Base-by-base conservation (phyloP, 2,888 invertebrate genomes). In the Odiellus spinosus region DNA sequence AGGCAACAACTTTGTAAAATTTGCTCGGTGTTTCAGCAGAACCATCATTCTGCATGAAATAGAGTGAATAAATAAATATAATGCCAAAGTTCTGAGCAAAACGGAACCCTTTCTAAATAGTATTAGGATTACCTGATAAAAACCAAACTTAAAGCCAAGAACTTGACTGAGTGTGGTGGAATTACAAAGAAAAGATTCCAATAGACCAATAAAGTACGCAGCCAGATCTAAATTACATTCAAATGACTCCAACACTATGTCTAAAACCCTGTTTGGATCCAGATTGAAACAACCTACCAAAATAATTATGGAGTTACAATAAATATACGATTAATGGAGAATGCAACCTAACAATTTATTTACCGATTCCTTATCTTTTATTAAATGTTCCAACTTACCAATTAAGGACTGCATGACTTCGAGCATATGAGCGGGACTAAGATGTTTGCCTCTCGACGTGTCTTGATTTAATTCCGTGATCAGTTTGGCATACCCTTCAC, bases 401-500 rank as follows among this genome's bases (percentile, higher is more conserved):
- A 95, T 93, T 46, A 95, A 71, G 2, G 91, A 88, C 64, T 88
- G 87, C 46, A 93, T 83, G 48, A 86, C 83, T 71, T 90, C 83
- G 61, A 93, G 72, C 56, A 83, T 74, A 54, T 74, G 73, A 17
- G 58, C 45, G 40, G 43, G 44, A 38, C 55, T 53, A 12, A 54
- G 45, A 17, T 46, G 45, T 14, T 45, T 47, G 2, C 56, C 58
- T 26, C 8, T 4, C 26, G 26, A 26, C 11, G 60, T 73, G 59
- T 84, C 82, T 67, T 87, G 86, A 72, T 86, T 87, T 50, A 98
- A 70, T 71, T 95, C 95, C 15, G 87, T 82, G 48, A 93, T 79
- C 40, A 96, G 72, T 67, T 99, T 99, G 2, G 96, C 84, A 71
- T 91, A 99, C 5, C 98, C 98, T 73, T 99, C 98, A 69, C 86